Percentiles rank a stretch among this genome's conserved stretches.
Conservation (phyloP, 2,888 invertebrate species). For the Leptogaster cylindrica region DNA sequence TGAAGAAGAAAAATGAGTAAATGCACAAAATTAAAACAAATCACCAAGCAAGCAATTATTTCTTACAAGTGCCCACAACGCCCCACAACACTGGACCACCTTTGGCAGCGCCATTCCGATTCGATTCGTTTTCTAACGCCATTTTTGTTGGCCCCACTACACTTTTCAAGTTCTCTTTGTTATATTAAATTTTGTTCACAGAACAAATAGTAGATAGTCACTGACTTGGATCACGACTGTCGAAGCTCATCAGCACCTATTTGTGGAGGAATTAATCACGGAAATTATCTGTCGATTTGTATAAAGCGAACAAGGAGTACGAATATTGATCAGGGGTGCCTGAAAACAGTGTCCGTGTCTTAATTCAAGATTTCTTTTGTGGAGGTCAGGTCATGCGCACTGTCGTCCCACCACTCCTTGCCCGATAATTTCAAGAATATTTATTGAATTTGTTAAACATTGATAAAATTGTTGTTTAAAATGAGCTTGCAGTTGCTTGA, state of each 20-base stretch:
- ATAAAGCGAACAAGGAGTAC: constrained; percentile 5
- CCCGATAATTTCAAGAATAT: no score
- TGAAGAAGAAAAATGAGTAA: background rate
- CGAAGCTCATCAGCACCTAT: background rate
- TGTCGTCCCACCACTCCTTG: no score
- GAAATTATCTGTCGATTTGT: constrained; percentile 11
- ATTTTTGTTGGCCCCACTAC: constrained; percentile 47
- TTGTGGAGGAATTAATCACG: constrained; percentile 24
- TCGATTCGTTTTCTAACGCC: constrained; percentile 52
- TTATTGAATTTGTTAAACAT: no score
- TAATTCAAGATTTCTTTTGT: no score
- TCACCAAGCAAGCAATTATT: background rate
- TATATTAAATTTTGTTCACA: background rate
- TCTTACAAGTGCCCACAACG: constrained; percentile 61
- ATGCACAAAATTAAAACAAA: background rate
- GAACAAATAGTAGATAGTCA: background rate
- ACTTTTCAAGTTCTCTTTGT: background rate
- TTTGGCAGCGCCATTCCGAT: constrained; percentile 60
- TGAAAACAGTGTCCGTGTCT: no score
- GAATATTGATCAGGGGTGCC: background rate
- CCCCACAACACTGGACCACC: constrained; percentile 60
- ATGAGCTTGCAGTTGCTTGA: no score
- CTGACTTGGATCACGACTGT: background rate
- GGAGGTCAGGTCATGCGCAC: no score
- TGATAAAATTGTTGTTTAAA: no score